phyloP scores from a whole-genome alignment of 2,797 vertebrate species.

The Glossophaga mutica region DNA sequence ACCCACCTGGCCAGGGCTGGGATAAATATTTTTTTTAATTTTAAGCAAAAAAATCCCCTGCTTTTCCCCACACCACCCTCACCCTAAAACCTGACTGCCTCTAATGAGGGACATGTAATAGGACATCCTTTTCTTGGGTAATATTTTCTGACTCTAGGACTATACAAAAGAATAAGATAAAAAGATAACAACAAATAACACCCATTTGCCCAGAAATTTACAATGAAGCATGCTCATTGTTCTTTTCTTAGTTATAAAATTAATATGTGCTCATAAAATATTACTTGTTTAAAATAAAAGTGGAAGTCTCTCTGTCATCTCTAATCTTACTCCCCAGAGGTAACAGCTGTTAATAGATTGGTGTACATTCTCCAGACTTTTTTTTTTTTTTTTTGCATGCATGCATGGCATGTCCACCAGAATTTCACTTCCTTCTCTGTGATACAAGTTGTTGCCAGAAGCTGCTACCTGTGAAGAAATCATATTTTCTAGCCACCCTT shows the following conservation, averaged over 20 bases:
- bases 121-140: neutral
- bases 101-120: neutral
- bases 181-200: neutral
- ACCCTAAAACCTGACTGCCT: neutral
- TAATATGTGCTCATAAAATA: neutral
- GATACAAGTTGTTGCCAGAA: neutral
- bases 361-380: neutral
- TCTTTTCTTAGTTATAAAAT: constrained; percentile 11
- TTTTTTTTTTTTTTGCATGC: neutral
- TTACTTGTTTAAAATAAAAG: neutral
- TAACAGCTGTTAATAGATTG: neutral
- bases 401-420: neutral
- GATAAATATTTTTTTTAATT: neutral
- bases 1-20: neutral
- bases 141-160: neutral
- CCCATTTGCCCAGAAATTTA: neutral
- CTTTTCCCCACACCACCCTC: neutral
- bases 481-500: neutral
- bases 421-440: neutral
- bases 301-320: neutral
- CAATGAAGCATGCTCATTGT: neutral
- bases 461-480: neutral
- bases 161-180: neutral
- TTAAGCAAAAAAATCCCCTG: neutral
- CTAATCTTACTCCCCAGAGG: neutral